These are phyloP conservation scores for Aphidius ervi DNA, from an alignment of 1,140 invertebrate species.

Conservation along the genomic window DNA sequence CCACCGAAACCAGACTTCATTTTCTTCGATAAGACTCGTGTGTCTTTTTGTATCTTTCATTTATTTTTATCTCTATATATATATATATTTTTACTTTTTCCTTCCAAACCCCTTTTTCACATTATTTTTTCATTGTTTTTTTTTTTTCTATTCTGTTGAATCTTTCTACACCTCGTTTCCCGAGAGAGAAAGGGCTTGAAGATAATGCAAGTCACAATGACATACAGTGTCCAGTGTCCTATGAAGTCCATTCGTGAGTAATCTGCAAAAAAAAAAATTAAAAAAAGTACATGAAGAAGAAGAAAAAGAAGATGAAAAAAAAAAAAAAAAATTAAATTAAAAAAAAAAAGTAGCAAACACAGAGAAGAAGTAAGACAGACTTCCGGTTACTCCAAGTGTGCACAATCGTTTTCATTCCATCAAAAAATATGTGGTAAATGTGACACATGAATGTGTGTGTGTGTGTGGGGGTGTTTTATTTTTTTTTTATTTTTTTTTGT, in stretches of 20 bases:
- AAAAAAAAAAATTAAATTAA: constrained; percentile 1
- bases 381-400: constrained; percentile 15
- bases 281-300: constrained; percentile 5
- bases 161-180: constrained; percentile 1
- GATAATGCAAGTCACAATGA: constrained; percentile 21
- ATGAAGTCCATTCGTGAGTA: constrained; percentile 3
- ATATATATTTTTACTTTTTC: background rate
- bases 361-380: constrained; percentile 17
- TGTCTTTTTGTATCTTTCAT: too few relatives aligned
- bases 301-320: constrained; percentile 15
- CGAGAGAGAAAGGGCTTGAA: constrained; percentile 20
- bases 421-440: constrained; percentile 7
- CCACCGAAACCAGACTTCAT: background rate
- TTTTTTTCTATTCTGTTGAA: constrained; percentile 7
- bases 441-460: constrained; percentile 9
- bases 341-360: constrained; percentile 1
- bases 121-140: constrained; percentile 11
- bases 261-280: background rate
- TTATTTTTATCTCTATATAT: too few relatives aligned
- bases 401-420: constrained; percentile 9
- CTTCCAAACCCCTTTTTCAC: constrained; percentile 11
- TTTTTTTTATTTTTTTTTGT: too few relatives aligned
- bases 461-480: too few relatives aligned
- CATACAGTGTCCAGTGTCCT: constrained; percentile 22
- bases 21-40: constrained; percentile 11